These are phyloP conservation scores for Vicugna pacos DNA, from an alignment of 2,113 vertebrate genomes.

Conservation along the genomic window DNA sequence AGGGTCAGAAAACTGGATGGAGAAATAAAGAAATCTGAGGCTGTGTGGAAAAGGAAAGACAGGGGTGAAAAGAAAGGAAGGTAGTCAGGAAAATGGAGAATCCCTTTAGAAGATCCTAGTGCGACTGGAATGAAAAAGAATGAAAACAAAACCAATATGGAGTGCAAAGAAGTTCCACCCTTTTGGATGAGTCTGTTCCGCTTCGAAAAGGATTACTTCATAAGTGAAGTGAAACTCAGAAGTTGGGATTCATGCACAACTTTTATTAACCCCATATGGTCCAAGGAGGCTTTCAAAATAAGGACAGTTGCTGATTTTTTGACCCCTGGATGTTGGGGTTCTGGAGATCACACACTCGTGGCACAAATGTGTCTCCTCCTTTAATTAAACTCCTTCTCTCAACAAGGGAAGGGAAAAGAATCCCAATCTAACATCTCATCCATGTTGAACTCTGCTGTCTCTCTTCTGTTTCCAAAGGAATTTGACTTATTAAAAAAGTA, in stretches of 20 bases:
- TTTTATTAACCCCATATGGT: slow-evolving; percentile 11
- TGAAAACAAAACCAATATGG: slow-evolving; percentile 34
- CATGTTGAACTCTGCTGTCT: slow-evolving; percentile 84
- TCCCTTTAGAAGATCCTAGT: slow-evolving; percentile 15
- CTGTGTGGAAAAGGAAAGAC: neutral
- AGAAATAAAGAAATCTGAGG: slow-evolving; percentile 67
- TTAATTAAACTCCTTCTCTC: slow-evolving; percentile 77
- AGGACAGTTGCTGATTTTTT: neutral
- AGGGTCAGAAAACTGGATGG: slow-evolving; percentile 48
- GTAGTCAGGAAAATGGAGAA: neutral
- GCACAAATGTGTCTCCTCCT: slow-evolving; percentile 55
- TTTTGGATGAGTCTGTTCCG: neutral
- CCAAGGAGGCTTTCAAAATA: neutral
- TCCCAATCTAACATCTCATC: slow-evolving; percentile 84
- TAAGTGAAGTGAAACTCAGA: neutral
- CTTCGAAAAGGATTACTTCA: slow-evolving; percentile 40
- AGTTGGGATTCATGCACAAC: neutral
- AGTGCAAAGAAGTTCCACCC: neutral
- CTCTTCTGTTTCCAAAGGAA: slow-evolving; percentile 88
- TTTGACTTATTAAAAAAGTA: slow-evolving; percentile 91
- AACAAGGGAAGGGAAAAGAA: slow-evolving; percentile 75
- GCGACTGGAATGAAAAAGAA: neutral
- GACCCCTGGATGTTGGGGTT: neutral
- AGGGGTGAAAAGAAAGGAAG: neutral
- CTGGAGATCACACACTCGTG: neutral